Percentiles rank a stretch among this genome's conserved stretches.
Conservation (phyloP, 2,888 invertebrate genomes). For the Rotaria macrura region DNA sequence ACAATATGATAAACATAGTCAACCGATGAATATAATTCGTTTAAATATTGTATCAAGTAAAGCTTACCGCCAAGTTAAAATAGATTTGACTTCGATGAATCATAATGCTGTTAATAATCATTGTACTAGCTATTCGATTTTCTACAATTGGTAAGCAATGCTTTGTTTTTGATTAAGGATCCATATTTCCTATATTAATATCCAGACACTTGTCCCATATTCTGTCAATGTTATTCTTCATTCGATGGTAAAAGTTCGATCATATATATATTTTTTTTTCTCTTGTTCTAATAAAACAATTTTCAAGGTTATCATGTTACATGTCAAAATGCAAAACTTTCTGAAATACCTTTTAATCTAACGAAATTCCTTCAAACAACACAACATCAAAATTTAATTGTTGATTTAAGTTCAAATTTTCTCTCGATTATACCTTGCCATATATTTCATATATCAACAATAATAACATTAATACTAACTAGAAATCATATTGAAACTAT, state of each 20-base stretch:
- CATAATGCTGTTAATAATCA: background rate
- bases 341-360: background rate
- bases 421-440: background rate
- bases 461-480: background rate
- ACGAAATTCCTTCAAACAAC: background rate
- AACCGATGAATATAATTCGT: background rate
- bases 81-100: background rate
- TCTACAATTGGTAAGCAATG: background rate
- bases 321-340: background rate
- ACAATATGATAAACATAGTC: too few species aligned
- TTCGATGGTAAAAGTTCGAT: background rate
- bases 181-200: background rate
- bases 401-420: constrained; percentile 3
- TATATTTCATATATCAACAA: background rate
- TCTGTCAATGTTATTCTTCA: background rate
- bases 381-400: background rate
- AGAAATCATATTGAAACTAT: background rate
- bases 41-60: background rate
- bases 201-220: background rate
- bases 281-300: too few species aligned
- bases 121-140: background rate
- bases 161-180: background rate
- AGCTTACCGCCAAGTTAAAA: background rate
- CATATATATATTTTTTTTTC: background rate
- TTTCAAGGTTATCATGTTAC: background rate